Evolutionary conservation across 2,797 vertebrate genomes (phyloP), one percentile per base, ranked within the genome.

Genomic region (Lycodopsis pacificus): DNA sequence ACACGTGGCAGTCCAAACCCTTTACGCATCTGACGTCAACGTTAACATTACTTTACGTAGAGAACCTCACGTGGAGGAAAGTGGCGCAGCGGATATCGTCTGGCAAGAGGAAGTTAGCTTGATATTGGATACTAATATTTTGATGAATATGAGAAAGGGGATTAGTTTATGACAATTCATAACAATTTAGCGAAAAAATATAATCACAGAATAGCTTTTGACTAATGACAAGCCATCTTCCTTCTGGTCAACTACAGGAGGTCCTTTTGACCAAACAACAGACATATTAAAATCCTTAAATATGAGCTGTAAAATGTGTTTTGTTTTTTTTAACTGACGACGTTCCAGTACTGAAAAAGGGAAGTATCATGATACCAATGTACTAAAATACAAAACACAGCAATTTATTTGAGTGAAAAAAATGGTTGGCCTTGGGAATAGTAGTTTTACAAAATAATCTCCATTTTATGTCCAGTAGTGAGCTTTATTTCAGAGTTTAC

Each of bases 391-490:
- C 40, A 20, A 63, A 20, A 19, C 32, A 57, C 5, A 32, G 25
- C 4, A 36, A 49, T 20, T 25, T 27, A 27, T 46, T 61, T 2
- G 14, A 48, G 3, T 34, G 4, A 13, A 51, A 62, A 46, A 14
- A 4, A 3, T 7, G 0, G 4, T 38, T 44, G 25, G 0, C 4
- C 1, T 56, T 46, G 4, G 38, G 7, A 58, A 32, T 0, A 19
- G 34, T 27, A 27, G 22, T 53, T 51, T 30, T 3, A 32, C 7
- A 42, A 46, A 64, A 34, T 40, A 34, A 42, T 72, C 4, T 22
- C 9, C 6, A 54, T 19, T 14, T 56, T 9, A 42, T 62, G 6
- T 53, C 46, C 22, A 40, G 17, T 7, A 8, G 40, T 4, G 5
- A 9, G 4, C 8, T 27, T 34, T 58, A 22, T 59, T 71, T 34